Conservation (phyloP, 1,140 invertebrate species). For the Drosophila serrata region DNA sequence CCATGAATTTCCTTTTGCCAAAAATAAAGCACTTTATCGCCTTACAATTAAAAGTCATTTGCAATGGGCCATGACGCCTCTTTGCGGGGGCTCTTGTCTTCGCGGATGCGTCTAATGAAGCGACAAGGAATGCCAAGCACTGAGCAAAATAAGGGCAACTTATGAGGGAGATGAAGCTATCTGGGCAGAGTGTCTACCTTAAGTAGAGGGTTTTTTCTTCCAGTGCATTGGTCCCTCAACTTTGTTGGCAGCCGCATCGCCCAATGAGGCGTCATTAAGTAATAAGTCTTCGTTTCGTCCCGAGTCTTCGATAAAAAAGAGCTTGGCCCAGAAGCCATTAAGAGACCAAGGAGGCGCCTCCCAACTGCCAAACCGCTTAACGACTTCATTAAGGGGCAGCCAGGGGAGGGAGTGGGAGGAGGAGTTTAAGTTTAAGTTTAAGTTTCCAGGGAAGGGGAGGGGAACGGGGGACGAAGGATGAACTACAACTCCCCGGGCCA, state of each 20-base stretch:
- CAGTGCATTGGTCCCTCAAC: slow-evolving; percentile 11
- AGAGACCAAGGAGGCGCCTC: slow-evolving; percentile 24
- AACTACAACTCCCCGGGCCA: slow-evolving; percentile 22
- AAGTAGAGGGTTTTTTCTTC: neutral
- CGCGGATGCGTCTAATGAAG: slow-evolving; percentile 68
- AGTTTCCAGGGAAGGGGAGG: too few relatives aligned
- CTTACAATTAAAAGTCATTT: slow-evolving; percentile 65
- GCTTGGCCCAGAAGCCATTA: slow-evolving; percentile 69
- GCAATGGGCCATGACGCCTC: slow-evolving; percentile 55
- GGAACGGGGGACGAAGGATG: slow-evolving; percentile 14
- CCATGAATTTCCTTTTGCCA: neutral
- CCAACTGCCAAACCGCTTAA: slow-evolving; percentile 53
- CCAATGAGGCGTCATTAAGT: slow-evolving; percentile 78
- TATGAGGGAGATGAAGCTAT: too few relatives aligned
- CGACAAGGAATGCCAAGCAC: slow-evolving; percentile 47
- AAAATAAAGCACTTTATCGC: slow-evolving; percentile 40
- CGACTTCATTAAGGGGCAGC: slow-evolving; percentile 67
- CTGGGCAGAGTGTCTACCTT: neutral
- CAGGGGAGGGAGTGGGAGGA: neutral
- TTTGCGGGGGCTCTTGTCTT: slow-evolving; percentile 42
- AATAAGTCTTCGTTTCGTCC: slow-evolving; percentile 69
- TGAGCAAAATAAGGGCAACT: neutral
- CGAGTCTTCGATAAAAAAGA: slow-evolving; percentile 44
- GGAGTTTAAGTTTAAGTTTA: slow-evolving; percentile 50
- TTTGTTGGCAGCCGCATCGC: slow-evolving; percentile 44